Evolutionary conservation across 2,797 vertebrate species (phyloP).

Genomic region (Borostomias antarcticus): DNA sequence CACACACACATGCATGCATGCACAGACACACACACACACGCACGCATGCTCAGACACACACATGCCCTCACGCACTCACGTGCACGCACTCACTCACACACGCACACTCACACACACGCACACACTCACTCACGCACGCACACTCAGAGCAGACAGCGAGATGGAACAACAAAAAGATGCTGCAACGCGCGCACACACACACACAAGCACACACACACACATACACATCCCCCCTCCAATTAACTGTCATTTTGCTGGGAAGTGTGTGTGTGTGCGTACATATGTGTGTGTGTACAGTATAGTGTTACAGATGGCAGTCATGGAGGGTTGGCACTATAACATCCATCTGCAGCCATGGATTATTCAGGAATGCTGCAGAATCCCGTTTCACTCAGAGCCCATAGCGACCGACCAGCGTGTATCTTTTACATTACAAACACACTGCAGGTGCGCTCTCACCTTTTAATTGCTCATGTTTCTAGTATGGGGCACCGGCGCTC

Average conservation of each 20-base stretch:
- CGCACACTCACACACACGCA: not conserved
- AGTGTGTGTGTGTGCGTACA: not conserved
- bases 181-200: not conserved
- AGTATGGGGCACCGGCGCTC: constrained; percentile 5
- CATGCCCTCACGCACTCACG: too few relatives aligned
- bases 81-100: not conserved
- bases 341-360: constrained; percentile 44
- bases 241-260: not conserved
- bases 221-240: not conserved
- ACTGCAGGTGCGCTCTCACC: constrained; percentile 4
- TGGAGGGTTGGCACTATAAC: constrained; percentile 13
- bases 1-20: not conserved
- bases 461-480: not conserved
- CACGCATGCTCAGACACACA: not conserved
- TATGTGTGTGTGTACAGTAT: too few relatives aligned
- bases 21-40: not conserved
- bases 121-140: not conserved
- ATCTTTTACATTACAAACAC: constrained; percentile 29
- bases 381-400: constrained; percentile 54
- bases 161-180: not conserved
- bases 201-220: not conserved
- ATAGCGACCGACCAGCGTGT: constrained; percentile 31
- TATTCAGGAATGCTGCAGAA: constrained; percentile 39
- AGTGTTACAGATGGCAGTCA: constrained; percentile 29
- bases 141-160: not conserved